Evolutionary conservation across 2,113 vertebrate genomes (phyloP), one percentile per base, ranked within the genome.

Genomic region (Leptobrachium leishanense): DNA sequence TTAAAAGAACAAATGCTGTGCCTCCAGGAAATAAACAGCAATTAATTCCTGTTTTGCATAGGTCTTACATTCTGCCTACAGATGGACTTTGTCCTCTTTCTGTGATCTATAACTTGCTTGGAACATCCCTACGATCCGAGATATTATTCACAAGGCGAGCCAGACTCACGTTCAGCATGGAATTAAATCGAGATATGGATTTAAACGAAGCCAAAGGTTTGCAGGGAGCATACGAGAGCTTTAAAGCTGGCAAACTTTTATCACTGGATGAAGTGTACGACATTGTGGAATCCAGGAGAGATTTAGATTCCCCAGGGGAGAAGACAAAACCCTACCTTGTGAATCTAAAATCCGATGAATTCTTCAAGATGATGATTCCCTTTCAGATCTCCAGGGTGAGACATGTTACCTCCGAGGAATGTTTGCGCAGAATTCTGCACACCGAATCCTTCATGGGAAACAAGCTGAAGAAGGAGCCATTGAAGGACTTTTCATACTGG

Each of bases 401-500:
- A 5, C 72, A 74, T 11, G 20, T 31, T 2, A 20, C 13, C 55
- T 12, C 55, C 3, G 3, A 15, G 55, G 3, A 59, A 10, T 59
- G 13, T 59, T 4, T 55, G 44, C 4, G 2, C 3, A 11, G 9
- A 2, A 31, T 40, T 53, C 69, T 39, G 20, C 41, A 9, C 2
- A 41, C 3, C 20, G 50, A 10, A 66, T 75, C 6, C 7, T 46
- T 15, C 2, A 67, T 40, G 11, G 43, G 12, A 11, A 5, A 2
- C 1, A 50, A 42, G 0, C 10, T 9, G 2, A 20, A 41, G 5
- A 0, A 54, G 53, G 71, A 73, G 31, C 31, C 15, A 40, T 43
- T 13, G 6, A 65, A 15, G 31, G 39, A 53, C 9, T 6, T 75
- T 41, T 75, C 44, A 6, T 75, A 40, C 6, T 75, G 74, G 74